phyloP scores from a whole-genome alignment of 2,113 vertebrate genomes.

The Cardinalis cardinalis region DNA sequence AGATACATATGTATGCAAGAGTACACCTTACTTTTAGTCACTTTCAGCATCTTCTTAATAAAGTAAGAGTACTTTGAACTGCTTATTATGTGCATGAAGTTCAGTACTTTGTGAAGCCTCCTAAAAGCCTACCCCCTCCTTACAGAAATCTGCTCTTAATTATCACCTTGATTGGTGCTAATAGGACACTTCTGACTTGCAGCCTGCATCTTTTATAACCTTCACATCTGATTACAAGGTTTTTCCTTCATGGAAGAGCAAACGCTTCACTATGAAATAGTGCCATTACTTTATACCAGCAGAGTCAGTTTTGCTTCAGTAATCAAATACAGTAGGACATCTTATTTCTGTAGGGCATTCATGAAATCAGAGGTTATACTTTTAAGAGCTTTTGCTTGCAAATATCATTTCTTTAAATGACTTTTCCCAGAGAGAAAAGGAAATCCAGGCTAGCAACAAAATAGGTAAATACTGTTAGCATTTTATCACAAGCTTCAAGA shows the following conservation, averaged over 20 bases:
- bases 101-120: neutral
- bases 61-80: neutral
- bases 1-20: neutral
- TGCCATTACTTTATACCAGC: neutral
- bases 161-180: slow-evolving; percentile 31
- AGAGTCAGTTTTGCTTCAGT: slow-evolving; percentile 41
- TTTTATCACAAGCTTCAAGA: slow-evolving; percentile 70
- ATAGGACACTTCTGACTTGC: neutral
- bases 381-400: slow-evolving; percentile 47
- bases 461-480: slow-evolving; percentile 64
- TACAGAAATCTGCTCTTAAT: neutral
- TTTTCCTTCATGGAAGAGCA: neutral
- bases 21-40: neutral
- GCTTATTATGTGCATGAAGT: neutral
- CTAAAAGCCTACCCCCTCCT: neutral
- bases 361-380: slow-evolving; percentile 16
- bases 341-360: slow-evolving; percentile 34
- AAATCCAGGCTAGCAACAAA: slow-evolving; percentile 43
- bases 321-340: neutral
- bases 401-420: slow-evolving; percentile 62
- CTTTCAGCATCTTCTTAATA: neutral
- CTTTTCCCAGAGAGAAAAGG: slow-evolving; percentile 75
- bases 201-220: slow-evolving; percentile 22
- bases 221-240: slow-evolving; percentile 42
- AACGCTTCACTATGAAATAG: neutral